Evolutionary conservation across 2,888 invertebrate genomes (phyloP).

Genomic region (Sphaeridia pumilis): DNA sequence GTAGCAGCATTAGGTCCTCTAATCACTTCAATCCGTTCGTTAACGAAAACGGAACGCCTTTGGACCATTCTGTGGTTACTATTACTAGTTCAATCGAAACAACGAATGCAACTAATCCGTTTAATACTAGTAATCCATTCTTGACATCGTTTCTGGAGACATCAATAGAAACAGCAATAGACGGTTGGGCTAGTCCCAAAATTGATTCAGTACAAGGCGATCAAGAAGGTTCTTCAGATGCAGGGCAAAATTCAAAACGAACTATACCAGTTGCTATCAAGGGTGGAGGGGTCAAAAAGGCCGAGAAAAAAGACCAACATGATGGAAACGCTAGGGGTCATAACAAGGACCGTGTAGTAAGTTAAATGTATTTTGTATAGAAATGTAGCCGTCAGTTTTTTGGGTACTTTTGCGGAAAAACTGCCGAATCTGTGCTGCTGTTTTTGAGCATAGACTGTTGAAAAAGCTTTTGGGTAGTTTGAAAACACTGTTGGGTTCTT

Average conservation of each 20-base stretch:
- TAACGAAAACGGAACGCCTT: too few species aligned
- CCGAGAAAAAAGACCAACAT: not conserved
- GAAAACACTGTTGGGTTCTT: too few species aligned
- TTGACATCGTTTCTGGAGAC: not conserved
- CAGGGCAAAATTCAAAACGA: not conserved
- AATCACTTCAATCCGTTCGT: slow-evolving; percentile 8
- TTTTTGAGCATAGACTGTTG: not conserved
- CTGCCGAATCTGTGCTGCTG: not conserved
- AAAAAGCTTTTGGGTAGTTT: not conserved
- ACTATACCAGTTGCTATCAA: not conserved
- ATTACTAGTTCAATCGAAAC: not conserved
- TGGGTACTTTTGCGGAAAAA: not conserved
- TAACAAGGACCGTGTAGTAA: not conserved
- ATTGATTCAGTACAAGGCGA: too few species aligned
- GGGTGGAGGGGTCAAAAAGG: not conserved
- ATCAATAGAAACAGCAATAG: too few species aligned
- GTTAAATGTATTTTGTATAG: not conserved
- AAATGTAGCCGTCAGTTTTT: not conserved
- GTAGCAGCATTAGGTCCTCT: not conserved
- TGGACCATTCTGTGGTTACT: slow-evolving; percentile 1
- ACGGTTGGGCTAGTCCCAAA: too few species aligned
- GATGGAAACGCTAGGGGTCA: not conserved
- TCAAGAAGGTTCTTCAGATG: not conserved
- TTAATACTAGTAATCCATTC: not conserved
- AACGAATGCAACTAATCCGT: not conserved